Conservation (phyloP, 2,888 invertebrate species). For the Drosophila suboccidentalis region DNA sequence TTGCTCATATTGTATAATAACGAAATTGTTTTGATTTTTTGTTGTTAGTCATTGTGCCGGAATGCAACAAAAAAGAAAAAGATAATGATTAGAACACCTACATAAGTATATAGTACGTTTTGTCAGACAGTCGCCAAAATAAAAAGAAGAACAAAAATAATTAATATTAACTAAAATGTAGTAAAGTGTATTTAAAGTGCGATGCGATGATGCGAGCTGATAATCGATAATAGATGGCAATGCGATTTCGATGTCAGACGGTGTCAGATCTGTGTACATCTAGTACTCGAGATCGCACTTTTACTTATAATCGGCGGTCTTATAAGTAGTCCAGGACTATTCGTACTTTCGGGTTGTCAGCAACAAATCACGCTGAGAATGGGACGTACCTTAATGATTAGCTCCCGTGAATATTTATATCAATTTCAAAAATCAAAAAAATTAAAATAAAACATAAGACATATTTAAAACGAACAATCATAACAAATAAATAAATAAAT, state of each 20-base stretch:
- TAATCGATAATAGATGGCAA: too few species aligned
- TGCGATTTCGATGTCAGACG: constrained; percentile 59
- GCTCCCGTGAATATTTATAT: constrained; percentile 1
- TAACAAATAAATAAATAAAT: constrained; percentile 16
- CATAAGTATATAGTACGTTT: too few species aligned
- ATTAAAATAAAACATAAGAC: not conserved
- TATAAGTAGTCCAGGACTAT: constrained; percentile 12
- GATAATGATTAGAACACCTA: constrained; percentile 25
- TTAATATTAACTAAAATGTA: constrained; percentile 20
- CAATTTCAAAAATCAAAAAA: constrained; percentile 14
- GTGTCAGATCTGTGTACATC: constrained; percentile 43
- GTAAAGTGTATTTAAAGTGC: constrained; percentile 50
- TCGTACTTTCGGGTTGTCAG: constrained; percentile 18
- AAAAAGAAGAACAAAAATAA: constrained; percentile 11
- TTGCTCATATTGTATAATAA: constrained; percentile 46
- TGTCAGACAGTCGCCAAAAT: constrained; percentile 57
- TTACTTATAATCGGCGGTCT: constrained; percentile 1
- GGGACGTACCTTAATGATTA: constrained; percentile 29
- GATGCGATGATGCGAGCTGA: constrained; percentile 54
- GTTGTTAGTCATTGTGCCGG: constrained; percentile 68
- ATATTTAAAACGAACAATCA: not conserved
- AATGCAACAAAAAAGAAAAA: constrained; percentile 30
- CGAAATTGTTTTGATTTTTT: constrained; percentile 67
- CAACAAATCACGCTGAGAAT: constrained; percentile 50
- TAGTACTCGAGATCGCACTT: constrained; percentile 11